These are phyloP conservation scores for Austrolebias charrua DNA, from an alignment of 2,797 vertebrate species.

Conservation along the genomic window DNA sequence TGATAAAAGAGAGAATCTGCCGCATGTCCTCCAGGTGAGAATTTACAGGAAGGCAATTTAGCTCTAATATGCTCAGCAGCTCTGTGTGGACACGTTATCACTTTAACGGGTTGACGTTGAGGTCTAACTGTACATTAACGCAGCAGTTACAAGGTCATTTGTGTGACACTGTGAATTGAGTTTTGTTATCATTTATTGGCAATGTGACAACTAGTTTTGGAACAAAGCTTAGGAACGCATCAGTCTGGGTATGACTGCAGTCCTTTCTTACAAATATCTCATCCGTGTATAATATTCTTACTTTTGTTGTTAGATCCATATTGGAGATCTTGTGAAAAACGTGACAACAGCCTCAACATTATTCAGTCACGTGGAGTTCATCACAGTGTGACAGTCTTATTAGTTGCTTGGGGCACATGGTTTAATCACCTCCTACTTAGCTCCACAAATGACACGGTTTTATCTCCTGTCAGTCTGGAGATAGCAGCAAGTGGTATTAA, in stretches of 20 bases:
- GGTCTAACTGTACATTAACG: slow-evolving; percentile 20
- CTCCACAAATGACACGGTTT: slow-evolving; percentile 64
- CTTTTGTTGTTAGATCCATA: slow-evolving; percentile 8
- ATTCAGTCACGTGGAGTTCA: slow-evolving; percentile 49
- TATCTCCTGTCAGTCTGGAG: slow-evolving; percentile 75
- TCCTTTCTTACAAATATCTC: slow-evolving; percentile 16
- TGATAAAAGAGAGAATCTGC: neutral
- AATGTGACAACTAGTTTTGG: slow-evolving; percentile 30
- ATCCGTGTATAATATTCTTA: slow-evolving; percentile 5
- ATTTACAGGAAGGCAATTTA: neutral
- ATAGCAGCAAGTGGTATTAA: slow-evolving; percentile 25
- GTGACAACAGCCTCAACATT: slow-evolving; percentile 18
- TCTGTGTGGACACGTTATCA: slow-evolving; percentile 13
- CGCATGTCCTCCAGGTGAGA: slow-evolving; percentile 17
- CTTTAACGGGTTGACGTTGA: slow-evolving; percentile 9
- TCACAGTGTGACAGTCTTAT: slow-evolving; percentile 76
- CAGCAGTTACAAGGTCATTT: slow-evolving; percentile 25
- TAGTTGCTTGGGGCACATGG: slow-evolving; percentile 84
- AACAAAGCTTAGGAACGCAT: slow-evolving; percentile 5
- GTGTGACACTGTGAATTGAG: slow-evolving; percentile 23
- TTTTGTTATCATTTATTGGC: slow-evolving; percentile 19
- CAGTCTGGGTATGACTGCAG: slow-evolving; percentile 18
- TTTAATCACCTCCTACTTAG: slow-evolving; percentile 74
- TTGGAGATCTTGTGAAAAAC: slow-evolving; percentile 28
- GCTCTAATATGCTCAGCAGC: neutral